Evolutionary conservation across 2,797 vertebrate species (phyloP), one percentile per base, ranked within the genome.

Genomic region (Pangasius krempfi): DNA sequence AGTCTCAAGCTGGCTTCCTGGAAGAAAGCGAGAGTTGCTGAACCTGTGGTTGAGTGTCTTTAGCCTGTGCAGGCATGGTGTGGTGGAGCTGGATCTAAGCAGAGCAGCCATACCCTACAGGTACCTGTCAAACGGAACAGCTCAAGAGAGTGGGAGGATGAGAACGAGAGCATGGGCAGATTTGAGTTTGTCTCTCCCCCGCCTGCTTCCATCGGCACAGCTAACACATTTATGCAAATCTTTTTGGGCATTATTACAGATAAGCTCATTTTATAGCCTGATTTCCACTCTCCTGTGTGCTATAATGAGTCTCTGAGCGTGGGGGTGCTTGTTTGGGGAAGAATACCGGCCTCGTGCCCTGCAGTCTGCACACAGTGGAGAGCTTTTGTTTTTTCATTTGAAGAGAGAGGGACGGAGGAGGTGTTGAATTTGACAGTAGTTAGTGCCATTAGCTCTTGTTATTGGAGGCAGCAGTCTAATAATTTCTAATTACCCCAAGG

Each of bases 401-500:
- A 95, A 94, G 93, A 88, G 87, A 58, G 54, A 33, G 93, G 88
- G 93, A 93, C 91, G 92, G 91, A 91, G 91, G 93, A 95, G 94
- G 94, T 94, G 94, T 95, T 94, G 87, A 82, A 91, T 95, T 94
- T 94, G 95, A 95, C 93, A 93, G 93, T 89, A 92, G 93, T 95
- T 95, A 93, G 93, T 92, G 89, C 93, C 95, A 95, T 92, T 93
- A 96, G 94, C 95, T 94, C 92, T 94, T 91, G 95, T 96, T 96
- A 95, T 95, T 95, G 95, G 95, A 95, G 94, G 95, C 94, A 90
- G 94, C 93, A 93, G 91, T 93, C 95, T 96, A 96, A 96, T 96
- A 96, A 95, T 97, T 96, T 96, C 94, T 96, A 95, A 97, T 96
- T 96, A 96, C 95, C 96, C 96, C 95, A 96, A 96, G 96, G 96